Conservation (phyloP, 2,113 vertebrate genomes). For the Vulpes vulpes region DNA sequence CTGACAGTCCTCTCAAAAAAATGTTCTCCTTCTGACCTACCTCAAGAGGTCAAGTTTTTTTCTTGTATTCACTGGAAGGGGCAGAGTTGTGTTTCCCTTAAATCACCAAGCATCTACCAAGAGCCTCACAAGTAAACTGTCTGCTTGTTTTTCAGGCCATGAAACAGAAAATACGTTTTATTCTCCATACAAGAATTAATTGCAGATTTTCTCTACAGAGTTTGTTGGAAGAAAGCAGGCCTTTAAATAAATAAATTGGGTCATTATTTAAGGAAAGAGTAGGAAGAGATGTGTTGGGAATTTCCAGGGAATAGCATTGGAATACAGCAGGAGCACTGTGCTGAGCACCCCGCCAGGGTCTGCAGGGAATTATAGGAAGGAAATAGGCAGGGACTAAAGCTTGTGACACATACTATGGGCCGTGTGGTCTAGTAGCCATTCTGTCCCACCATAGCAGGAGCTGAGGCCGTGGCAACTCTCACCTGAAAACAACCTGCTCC, state of each 20-base stretch:
- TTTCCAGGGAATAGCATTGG: not conserved
- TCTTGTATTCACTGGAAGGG: not conserved
- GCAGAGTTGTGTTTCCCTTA: not conserved
- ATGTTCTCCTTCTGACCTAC: not conserved
- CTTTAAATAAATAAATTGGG: conserved; percentile 24
- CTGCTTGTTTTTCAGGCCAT: not conserved
- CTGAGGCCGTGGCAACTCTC: not conserved
- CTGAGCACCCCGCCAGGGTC: not conserved
- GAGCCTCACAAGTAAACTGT: not conserved
- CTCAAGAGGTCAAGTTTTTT: not conserved
- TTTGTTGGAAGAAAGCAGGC: not conserved
- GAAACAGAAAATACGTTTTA: not conserved
- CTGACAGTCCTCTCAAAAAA: not conserved
- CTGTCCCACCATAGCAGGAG: not conserved
- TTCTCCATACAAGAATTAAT: not conserved
- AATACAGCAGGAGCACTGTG: too few species aligned
- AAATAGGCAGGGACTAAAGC: not conserved
- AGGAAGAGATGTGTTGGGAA: not conserved
- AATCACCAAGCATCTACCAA: not conserved
- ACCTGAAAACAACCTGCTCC: not conserved
- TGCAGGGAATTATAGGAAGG: not conserved
- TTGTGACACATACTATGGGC: not conserved
- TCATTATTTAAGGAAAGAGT: not conserved
- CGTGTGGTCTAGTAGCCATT: not conserved
- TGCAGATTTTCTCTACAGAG: not conserved